Percentiles rank a stretch among this genome's conserved stretches.
These are phyloP conservation scores for Drosophila lacertosa DNA, from an alignment of 1,140 invertebrate species.

Conservation along the genomic window DNA sequence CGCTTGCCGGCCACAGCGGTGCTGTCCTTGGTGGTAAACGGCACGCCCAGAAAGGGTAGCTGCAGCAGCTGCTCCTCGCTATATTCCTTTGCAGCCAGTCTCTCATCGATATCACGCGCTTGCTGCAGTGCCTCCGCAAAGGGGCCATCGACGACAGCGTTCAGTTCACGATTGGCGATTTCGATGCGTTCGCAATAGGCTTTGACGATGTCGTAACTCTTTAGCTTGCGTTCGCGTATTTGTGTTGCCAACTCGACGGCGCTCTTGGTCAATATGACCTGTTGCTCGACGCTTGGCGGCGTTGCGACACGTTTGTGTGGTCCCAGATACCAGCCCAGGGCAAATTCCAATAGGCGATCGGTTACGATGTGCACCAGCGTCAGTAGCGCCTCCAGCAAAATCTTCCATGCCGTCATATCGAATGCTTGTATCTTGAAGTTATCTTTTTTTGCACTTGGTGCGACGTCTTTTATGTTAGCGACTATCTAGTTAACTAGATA, in stretches of 20 bases:
- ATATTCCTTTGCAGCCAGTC: slow-evolving; percentile 86
- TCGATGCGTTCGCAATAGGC: slow-evolving; percentile 91
- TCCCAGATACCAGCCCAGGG: slow-evolving; percentile 70
- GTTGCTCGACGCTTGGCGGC: slow-evolving; percentile 84
- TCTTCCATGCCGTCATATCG: slow-evolving; percentile 49
- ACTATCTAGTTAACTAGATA: not conserved
- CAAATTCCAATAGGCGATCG: slow-evolving; percentile 68
- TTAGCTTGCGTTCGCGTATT: slow-evolving; percentile 87
- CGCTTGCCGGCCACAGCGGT: slow-evolving; percentile 86
- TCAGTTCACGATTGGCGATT: slow-evolving; percentile 91
- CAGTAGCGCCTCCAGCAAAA: slow-evolving; percentile 53
- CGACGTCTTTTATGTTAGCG: not conserved
- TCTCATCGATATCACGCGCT: slow-evolving; percentile 89
- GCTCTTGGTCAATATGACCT: slow-evolving; percentile 87
- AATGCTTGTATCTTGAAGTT: slow-evolving; percentile 1
- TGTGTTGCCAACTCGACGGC: slow-evolving; percentile 87
- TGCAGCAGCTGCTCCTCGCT: slow-evolving; percentile 86
- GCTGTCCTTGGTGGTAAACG: slow-evolving; percentile 90
- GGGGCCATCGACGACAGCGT: slow-evolving; percentile 91
- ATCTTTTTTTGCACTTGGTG: slow-evolving; percentile 11
- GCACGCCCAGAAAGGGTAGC: slow-evolving; percentile 91
- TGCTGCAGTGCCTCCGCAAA: slow-evolving; percentile 91
- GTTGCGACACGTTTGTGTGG: slow-evolving; percentile 81
- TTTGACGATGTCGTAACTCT: slow-evolving; percentile 89
- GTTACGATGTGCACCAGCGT: slow-evolving; percentile 61